Evolutionary conservation across 2,888 invertebrate species (phyloP).

Genomic region (Drosophila monieri): DNA sequence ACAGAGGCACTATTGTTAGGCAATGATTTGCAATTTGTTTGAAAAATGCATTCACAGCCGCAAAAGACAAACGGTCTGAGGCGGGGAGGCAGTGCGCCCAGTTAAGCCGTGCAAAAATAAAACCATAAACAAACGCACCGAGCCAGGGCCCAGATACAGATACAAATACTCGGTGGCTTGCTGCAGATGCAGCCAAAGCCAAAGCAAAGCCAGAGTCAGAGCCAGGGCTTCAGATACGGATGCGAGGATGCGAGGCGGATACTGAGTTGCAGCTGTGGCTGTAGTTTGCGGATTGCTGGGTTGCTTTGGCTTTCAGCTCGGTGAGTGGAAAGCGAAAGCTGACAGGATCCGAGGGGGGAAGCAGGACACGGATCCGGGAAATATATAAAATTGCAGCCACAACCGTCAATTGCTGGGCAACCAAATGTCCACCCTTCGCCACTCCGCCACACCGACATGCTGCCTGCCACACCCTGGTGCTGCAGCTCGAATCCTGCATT

Average conservation of each 20-base stretch:
- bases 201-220: neutral
- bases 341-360: conserved; percentile 26
- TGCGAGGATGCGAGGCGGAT: conserved; percentile 3
- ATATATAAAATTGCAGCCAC: conserved; percentile 62
- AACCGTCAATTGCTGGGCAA: conserved; percentile 76
- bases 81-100: conserved; percentile 4
- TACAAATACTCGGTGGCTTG: conserved; percentile 16
- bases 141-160: conserved; percentile 37
- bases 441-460: neutral
- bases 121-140: conserved; percentile 67
- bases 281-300: conserved; percentile 34
- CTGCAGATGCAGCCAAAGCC: neutral
- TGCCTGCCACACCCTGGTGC: neutral
- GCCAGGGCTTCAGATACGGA: neutral
- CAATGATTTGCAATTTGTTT: conserved; percentile 81
- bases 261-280: conserved; percentile 36
- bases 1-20: conserved; percentile 73
- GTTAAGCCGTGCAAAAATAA: conserved; percentile 60
- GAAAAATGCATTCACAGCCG: conserved; percentile 79
- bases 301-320: conserved; percentile 41
- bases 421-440: conserved; percentile 50
- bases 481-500: conserved; percentile 22
- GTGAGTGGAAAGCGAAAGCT: conserved; percentile 52
- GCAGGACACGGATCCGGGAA: conserved; percentile 51
- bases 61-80: conserved; percentile 69